A percentile compares a stretch with the other conserved stretches of the same genome.
These are phyloP conservation scores for Himalopsyche kuldschensis DNA, from an alignment of 2,888 invertebrate genomes.

Conservation along the genomic window DNA sequence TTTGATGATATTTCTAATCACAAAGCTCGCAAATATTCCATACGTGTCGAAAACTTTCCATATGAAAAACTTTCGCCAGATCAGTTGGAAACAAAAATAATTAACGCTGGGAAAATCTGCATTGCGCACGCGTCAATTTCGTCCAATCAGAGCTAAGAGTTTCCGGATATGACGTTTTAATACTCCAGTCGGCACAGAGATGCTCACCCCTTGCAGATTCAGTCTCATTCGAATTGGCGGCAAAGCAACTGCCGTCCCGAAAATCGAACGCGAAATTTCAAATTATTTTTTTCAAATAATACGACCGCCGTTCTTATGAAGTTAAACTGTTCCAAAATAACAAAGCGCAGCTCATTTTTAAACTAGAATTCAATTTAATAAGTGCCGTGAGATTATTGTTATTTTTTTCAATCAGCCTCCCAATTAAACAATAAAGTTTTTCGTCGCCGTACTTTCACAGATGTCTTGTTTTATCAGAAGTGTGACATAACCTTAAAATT, in stretches of 20 bases:
- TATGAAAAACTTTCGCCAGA: not conserved
- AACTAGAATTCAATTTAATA: not conserved
- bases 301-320: not conserved
- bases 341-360: not conserved
- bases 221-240: not conserved
- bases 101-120: not conserved
- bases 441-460: not conserved
- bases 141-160: not conserved
- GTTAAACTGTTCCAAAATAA: not conserved
- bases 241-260: not conserved
- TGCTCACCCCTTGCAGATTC: not conserved
- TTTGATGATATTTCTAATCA: no score
- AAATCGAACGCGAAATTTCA: not conserved
- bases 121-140: not conserved
- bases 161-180: slow-evolving; percentile 1
- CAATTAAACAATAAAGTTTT: not conserved
- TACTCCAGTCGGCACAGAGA: not conserved
- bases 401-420: not conserved
- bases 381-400: not conserved
- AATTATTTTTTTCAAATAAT: not conserved
- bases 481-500: not conserved
- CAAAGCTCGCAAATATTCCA: not conserved
- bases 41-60: not conserved
- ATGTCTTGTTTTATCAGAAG: not conserved
- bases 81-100: not conserved